Percentiles rank a stretch among this genome's conserved stretches.
phyloP scores from a whole-genome alignment of 2,888 invertebrate genomes.

The Actias luna region DNA sequence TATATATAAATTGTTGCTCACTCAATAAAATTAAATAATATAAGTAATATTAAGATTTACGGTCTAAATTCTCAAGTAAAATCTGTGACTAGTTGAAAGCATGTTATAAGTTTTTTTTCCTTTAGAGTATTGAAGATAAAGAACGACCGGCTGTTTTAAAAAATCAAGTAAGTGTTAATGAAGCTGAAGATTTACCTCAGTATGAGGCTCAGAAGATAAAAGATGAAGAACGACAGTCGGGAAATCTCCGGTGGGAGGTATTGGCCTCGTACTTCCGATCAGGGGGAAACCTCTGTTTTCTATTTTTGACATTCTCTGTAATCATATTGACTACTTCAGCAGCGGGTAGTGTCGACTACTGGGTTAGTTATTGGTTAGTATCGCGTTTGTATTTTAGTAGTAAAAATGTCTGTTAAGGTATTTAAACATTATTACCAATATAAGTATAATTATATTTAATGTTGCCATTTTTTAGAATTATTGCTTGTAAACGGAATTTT shows the following conservation, averaged over 20 bases:
- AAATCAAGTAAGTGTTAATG: constrained; percentile 39
- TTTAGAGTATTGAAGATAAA: constrained; percentile 31
- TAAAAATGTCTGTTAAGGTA: neutral
- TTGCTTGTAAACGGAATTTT: too few relatives aligned
- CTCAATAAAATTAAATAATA: too few relatives aligned
- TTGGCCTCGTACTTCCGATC: constrained; percentile 61
- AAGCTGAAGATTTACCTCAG: constrained; percentile 51
- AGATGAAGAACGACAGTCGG: constrained; percentile 66
- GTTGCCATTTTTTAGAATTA: too few relatives aligned
- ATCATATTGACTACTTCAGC: constrained; percentile 78
- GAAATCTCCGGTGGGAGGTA: constrained; percentile 66
- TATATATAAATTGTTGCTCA: too few relatives aligned
- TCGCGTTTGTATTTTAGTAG: neutral
- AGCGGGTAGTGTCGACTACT: constrained; percentile 86
- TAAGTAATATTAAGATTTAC: too few relatives aligned
- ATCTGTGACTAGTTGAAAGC: neutral
- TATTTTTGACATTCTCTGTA: constrained; percentile 49
- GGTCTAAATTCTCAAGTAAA: too few relatives aligned
- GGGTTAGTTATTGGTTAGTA: constrained; percentile 85
- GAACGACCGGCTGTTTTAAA: constrained; percentile 40
- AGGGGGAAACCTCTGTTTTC: constrained; percentile 58
- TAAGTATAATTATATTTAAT: neutral
- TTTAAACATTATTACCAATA: neutral
- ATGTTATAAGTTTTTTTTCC: constrained; percentile 13
- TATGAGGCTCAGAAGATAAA: constrained; percentile 65